These are phyloP conservation scores for Manis pentadactyla DNA, from an alignment of 2,797 vertebrate species.

Conservation along the genomic window DNA sequence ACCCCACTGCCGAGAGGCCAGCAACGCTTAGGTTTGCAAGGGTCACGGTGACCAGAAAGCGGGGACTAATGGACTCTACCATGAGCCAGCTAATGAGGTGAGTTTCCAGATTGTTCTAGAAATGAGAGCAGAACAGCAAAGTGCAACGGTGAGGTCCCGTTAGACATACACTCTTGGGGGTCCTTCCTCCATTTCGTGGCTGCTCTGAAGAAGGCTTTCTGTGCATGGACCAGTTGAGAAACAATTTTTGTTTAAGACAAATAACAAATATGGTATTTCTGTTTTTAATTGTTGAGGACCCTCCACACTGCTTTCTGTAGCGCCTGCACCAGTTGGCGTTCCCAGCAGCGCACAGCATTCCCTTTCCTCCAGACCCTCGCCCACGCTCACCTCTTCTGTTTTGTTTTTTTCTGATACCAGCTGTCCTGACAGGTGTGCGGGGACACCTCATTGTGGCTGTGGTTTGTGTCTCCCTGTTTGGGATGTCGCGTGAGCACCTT, in stretches of 20 bases:
- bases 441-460: not conserved
- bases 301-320: not conserved
- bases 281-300: not conserved
- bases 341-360: not conserved
- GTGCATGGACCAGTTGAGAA: not conserved
- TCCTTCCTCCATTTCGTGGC: not conserved
- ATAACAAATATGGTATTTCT: not conserved
- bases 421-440: not conserved
- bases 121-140: not conserved
- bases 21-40: not conserved
- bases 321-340: not conserved
- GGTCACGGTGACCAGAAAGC: not conserved
- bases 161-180: not conserved
- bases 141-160: not conserved
- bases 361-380: not conserved
- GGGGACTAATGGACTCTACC: not conserved
- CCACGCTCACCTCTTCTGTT: not conserved
- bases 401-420: not conserved
- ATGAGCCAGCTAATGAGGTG: not conserved
- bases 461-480: not conserved
- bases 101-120: conserved; percentile 33
- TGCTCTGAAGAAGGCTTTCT: not conserved
- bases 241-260: conserved; percentile 39
- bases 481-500: not conserved
- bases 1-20: not conserved